A percentile compares a stretch with the other conserved stretches of the same genome.
Conservation (phyloP, 2,797 vertebrate species). For the Lindbergichthys nudifrons region DNA sequence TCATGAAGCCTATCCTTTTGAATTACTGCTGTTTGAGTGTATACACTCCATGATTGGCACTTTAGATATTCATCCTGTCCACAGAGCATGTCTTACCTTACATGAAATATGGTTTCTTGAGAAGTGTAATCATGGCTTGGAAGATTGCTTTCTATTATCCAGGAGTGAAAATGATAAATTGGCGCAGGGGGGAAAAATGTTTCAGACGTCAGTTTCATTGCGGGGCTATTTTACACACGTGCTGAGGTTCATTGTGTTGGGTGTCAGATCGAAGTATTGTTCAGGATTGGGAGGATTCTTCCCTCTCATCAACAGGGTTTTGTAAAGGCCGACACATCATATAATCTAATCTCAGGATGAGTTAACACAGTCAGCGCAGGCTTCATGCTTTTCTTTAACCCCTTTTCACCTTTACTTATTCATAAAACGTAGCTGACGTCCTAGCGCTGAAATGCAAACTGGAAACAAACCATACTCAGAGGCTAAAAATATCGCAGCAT, state of each 20-base stretch:
- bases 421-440: slow-evolving; percentile 45
- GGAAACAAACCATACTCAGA: slow-evolving; percentile 53
- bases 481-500: slow-evolving; percentile 66
- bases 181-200: slow-evolving; percentile 59
- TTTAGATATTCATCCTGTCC: slow-evolving; percentile 73
- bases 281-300: slow-evolving; percentile 68
- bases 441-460: slow-evolving; percentile 50
- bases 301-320: slow-evolving; percentile 62
- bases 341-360: slow-evolving; percentile 57
- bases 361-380: slow-evolving; percentile 46
- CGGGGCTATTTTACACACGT: slow-evolving; percentile 68
- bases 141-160: slow-evolving; percentile 82
- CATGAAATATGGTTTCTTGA: slow-evolving; percentile 78
- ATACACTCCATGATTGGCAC: slow-evolving; percentile 76
- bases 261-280: slow-evolving; percentile 73
- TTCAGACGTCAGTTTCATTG: slow-evolving; percentile 75
- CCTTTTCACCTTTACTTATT: slow-evolving; percentile 20
- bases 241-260: slow-evolving; percentile 70
- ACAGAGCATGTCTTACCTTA: slow-evolving; percentile 71
- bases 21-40: slow-evolving; percentile 71
- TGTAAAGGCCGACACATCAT: slow-evolving; percentile 44
- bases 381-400: slow-evolving; percentile 32
- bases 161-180: slow-evolving; percentile 80
- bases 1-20: slow-evolving; percentile 71
- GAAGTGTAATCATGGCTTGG: slow-evolving; percentile 77